Evolutionary conservation across 1,140 invertebrate genomes (phyloP), one percentile per base, ranked within the genome.

Genomic region (Solenopsis invicta): DNA sequence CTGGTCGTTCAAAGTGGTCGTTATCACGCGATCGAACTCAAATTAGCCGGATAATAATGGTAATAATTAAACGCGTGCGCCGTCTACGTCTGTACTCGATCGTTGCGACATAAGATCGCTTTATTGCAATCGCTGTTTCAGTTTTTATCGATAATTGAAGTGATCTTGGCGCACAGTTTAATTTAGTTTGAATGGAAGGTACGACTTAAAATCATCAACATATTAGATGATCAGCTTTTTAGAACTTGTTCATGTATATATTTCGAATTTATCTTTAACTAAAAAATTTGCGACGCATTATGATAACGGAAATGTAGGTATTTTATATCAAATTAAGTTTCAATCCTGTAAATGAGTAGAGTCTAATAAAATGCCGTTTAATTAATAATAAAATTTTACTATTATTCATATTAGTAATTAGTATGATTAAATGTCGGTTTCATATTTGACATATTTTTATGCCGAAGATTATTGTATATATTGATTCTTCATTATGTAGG

Each of bases 61-160:
- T 48, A 84, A 74, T 84, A 85, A 85, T 76, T 82, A 71, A 50
- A 80, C n/a, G 48, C 52, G 52, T 82, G 64, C 18, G 24, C 13
- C 37, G 24, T 71, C 37, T 21, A 45, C 52, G 56, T 56, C 21
- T 54, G 76, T 54, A 41, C 16, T 50, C 16, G 10, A 78, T 48
- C 18, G 76, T 71, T 41, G 34, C 52, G n/a, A 29, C 21, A 37
- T 45, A 81, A 71, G 10, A 59, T 71, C 21, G 48, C n/a, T 80
- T 50, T 50, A 21, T 66, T 67, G n/a, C 18, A 8, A 13, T 5
- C 1, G n/a, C 1, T 41, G 34, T 64, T 66, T 24, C 10, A 41
- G 13, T 69, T 81, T 81, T 59, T n/a, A 1, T 80, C 8, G n/a
- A 52, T 45, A 50, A 48, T 34, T 13, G 5, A 1, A 10, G 13